These are phyloP conservation scores for Heliangelus exortis DNA, from an alignment of 2,797 vertebrate species.

Conservation along the genomic window DNA sequence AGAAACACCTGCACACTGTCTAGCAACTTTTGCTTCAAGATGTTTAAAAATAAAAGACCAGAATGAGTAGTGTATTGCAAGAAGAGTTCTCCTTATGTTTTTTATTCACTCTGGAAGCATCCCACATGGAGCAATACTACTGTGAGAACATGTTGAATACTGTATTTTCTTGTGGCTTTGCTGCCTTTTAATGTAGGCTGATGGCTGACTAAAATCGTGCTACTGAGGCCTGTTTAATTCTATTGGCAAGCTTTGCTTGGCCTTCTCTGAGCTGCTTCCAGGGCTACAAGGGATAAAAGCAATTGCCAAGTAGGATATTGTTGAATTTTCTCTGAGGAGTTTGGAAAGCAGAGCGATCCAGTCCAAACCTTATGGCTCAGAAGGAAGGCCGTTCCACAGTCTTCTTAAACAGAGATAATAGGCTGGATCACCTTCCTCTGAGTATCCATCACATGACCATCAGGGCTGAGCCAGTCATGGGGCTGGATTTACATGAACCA, in stretches of 20 bases:
- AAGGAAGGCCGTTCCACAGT: too few relatives aligned
- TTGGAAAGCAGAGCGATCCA: too few relatives aligned
- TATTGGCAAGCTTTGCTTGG: not conserved
- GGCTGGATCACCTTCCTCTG: not conserved
- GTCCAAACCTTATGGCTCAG: too few relatives aligned
- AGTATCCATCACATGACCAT: not conserved
- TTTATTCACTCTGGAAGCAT: not conserved
- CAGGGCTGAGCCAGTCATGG: not conserved
- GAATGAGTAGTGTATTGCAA: not conserved
- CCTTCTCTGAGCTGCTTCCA: not conserved
- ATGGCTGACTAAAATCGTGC: not conserved
- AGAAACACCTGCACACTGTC: not conserved
- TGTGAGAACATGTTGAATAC: fast-evolving
- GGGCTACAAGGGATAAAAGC: not conserved
- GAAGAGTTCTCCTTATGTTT: not conserved
- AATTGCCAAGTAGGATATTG: not conserved
- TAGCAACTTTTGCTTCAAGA: not conserved
- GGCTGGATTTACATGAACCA: not conserved
- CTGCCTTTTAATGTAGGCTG: not conserved
- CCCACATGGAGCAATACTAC: not conserved
- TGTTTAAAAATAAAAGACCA: not conserved
- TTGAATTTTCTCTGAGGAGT: too few relatives aligned
- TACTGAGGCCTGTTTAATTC: not conserved
- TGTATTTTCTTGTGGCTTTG: not conserved
- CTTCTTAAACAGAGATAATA: too few relatives aligned